Base-by-base conservation (phyloP, 2,888 invertebrate species). In the Tyria jacobaeae region DNA sequence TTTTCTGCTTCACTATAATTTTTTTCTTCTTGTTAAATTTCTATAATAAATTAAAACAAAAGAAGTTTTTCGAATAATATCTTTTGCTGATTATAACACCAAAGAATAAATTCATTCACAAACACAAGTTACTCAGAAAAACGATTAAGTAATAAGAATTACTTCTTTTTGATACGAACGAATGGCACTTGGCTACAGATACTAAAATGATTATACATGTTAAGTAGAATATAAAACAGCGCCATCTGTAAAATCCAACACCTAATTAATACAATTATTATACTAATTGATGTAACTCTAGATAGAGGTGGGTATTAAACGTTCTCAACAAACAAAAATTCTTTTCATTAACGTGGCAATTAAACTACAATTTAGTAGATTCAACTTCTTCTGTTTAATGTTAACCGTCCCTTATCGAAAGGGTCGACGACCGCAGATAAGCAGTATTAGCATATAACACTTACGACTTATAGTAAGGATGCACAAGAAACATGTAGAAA, bases 401-500 rank as follows among this genome's bases (percentile, higher is more conserved):
- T 47, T 27, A 39, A 49, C 34, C 1, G 4, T 54, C 49, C 57
- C 62, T 78, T 79, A 79, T 79, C 78, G 44, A 51, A 51, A 44
- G 34, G 78, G 67, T 78, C 58, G 15, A 60, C 57, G 71, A 66
- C 76, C 75, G 56, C 6, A 68, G 79, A 78, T 79, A 79, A 75
- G 57, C 17, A 53, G 39, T 70, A 71, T 78, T 75, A 76, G 70
- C 78, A 73, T n/a, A n/a, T 74, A 67, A 64, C 55, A 65, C 57
- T 59, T 55, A 47, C 52, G 17, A 39, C 50, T n/a, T 54, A 2
- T 4, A 14, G 7, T 6, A 65, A 15, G 15, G 12, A 62, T 54
- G 58, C n/a, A 37, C 34, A n/a, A 34, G 12, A 15, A 35, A 37
- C 50, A 0, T 9, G 31, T 44, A 9, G 35, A 34, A 50, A 56